These are phyloP conservation scores for Calidris pygmaea DNA, from an alignment of 2,113 vertebrate species.

Conservation along the genomic window DNA sequence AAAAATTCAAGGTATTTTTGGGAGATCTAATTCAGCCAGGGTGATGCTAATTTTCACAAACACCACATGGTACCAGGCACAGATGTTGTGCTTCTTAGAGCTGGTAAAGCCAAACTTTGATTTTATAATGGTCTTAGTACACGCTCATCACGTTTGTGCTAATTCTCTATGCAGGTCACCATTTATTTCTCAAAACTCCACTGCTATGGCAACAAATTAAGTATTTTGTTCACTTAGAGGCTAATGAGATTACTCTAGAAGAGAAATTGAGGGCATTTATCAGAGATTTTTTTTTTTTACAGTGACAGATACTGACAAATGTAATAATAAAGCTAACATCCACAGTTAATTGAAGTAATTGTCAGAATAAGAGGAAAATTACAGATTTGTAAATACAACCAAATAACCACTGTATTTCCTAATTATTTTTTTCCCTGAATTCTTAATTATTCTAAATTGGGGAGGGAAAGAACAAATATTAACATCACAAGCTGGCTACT, in stretches of 20 bases:
- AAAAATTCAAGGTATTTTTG: neutral
- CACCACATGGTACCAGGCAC: neutral
- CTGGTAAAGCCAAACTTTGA: neutral
- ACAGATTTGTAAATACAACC: neutral
- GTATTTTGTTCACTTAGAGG: slow-evolving; percentile 12
- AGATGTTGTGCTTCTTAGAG: neutral
- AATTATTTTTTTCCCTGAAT: neutral
- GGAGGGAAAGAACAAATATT: neutral
- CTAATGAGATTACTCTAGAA: slow-evolving; percentile 42
- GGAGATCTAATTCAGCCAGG: neutral
- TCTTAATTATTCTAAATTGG: neutral
- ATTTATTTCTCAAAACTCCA: neutral
- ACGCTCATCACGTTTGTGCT: neutral
- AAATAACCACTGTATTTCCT: neutral
- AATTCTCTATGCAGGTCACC: neutral
- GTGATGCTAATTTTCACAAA: neutral
- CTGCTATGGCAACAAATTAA: slow-evolving; percentile 57
- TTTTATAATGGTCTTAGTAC: neutral
- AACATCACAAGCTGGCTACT: neutral
- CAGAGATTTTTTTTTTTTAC: neutral
- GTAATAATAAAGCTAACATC: slow-evolving; percentile 10
- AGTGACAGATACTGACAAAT: slow-evolving; percentile 7
- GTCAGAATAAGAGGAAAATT: neutral
- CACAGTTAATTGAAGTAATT: neutral
- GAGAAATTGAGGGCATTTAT: slow-evolving; percentile 20